These are phyloP conservation scores for Trachymyrmex cornetzi DNA, from an alignment of 1,140 invertebrate species.

Conservation along the genomic window DNA sequence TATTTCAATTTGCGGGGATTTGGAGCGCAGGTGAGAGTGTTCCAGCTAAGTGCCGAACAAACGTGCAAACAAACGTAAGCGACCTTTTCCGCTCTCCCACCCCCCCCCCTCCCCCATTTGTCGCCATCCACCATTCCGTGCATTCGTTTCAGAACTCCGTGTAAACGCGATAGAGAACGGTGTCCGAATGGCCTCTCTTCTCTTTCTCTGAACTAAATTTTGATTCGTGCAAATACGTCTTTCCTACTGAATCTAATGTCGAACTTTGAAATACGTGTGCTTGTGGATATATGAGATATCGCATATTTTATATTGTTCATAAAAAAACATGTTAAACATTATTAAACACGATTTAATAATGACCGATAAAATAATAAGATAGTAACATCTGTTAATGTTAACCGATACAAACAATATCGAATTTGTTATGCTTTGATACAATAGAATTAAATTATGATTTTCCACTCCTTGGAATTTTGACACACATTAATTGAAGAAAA, in stretches of 20 bases:
- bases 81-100: constrained; percentile 67
- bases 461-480: neutral
- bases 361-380: neutral
- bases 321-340: neutral
- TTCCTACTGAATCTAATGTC: constrained; percentile 35
- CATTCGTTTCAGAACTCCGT: constrained; percentile 67
- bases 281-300: neutral
- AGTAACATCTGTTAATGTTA: neutral
- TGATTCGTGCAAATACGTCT: constrained; percentile 57
- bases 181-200: constrained; percentile 1
- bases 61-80: constrained; percentile 77
- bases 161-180: constrained; percentile 39
- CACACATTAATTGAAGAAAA: neutral
- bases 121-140: constrained; percentile 63
- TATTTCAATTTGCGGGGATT: constrained; percentile 83
- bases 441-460: neutral
- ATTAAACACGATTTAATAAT: neutral
- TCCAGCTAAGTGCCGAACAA: constrained; percentile 79
- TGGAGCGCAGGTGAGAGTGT: constrained; percentile 69
- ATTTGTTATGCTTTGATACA: neutral
- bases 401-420: neutral
- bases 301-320: neutral
- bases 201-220: constrained; percentile 51
- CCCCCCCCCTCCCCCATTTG: neutral
- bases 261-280: constrained; percentile 17